Base-by-base conservation (phyloP, 1,140 invertebrate genomes). In the Sinonovacula constricta region DNA sequence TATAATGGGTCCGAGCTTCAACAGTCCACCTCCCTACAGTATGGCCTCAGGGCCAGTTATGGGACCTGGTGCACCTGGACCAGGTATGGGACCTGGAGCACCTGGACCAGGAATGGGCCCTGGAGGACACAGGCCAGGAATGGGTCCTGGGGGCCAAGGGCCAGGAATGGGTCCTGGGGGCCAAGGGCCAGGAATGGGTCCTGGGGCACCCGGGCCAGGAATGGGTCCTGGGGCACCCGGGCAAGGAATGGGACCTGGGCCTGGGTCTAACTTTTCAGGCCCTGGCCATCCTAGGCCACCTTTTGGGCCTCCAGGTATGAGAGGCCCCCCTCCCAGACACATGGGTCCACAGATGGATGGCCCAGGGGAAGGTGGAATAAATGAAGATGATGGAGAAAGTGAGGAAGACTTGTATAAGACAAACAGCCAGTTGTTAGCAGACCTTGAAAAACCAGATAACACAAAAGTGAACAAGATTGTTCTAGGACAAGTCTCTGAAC, bases 391-490 rank as follows among this genome's bases (percentile, higher is more conserved):
- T 22, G n/a, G n/a, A n/a, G 56, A 60, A 22, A 15, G 28, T 66
- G 51, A 56, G 10, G 22, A 71, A 12, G 30, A 31, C 14, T 12
- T 18, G 68, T 22, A 2, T 22, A n/a, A 51, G 15, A 22, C 39
- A 3, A 57, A 53, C 12, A n/a, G 28, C 34, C 60, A 59, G 22
- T 59, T 71, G 15, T 51, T 45, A 12, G 24, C 62, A 31, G 54
- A 56, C 3, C n/a, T 59, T 2, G 68, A 70, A 12, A 28, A n/a
- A 60, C 67, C 62, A 26, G 22, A 65, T 22, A 56, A 76, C 67
- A 22, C 34, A 18, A 66, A 33, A 59, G 62, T 65, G n/a, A 76
- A 76, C 28, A 76, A 76, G 49, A 36, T 59, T 63, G 65, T 76
- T 45, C 36, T 76, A 30, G 65, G 65, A 26, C 39, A 76, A 33